Evolutionary conservation across 2,888 invertebrate species (phyloP).

Genomic region (Arctia plantaginis): DNA sequence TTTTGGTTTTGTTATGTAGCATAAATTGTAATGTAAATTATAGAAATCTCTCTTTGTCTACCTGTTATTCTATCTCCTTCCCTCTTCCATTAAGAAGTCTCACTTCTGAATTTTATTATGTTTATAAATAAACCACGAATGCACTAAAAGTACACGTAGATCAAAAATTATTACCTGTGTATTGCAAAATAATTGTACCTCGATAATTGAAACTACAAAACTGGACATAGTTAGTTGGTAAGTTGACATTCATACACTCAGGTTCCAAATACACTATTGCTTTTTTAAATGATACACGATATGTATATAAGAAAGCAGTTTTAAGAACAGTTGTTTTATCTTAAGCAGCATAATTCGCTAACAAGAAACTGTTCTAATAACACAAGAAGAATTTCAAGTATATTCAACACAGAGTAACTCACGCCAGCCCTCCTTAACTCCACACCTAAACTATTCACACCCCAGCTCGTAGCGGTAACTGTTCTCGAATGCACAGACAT

Average conservation of each 20-base stretch:
- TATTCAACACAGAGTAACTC: not conserved
- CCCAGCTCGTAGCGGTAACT: constrained; percentile 9
- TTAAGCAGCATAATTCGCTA: not conserved
- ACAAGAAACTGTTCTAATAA: not conserved
- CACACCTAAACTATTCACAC: constrained; percentile 24
- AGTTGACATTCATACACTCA: not conserved
- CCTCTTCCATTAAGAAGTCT: not conserved
- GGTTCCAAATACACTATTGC: too few species aligned
- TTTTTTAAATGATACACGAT: not conserved
- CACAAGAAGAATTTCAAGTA: not conserved
- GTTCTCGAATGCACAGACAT: constrained; percentile 45
- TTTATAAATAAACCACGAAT: not conserved
- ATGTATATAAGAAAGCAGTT: not conserved
- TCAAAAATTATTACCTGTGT: too few species aligned
- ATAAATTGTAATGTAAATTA: not conserved
- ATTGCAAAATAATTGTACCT: too few species aligned
- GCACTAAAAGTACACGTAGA: not conserved
- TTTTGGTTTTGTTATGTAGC: not conserved
- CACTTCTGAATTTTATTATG: not conserved
- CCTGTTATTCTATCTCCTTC: not conserved
- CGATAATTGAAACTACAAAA: too few species aligned
- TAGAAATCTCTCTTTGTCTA: not conserved
- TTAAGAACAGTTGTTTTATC: not conserved
- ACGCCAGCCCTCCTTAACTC: not conserved
- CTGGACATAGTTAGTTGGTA: too few species aligned